Base-by-base conservation (phyloP, 2,888 invertebrate species). In the Ashinkailepas kermadecensis region DNA sequence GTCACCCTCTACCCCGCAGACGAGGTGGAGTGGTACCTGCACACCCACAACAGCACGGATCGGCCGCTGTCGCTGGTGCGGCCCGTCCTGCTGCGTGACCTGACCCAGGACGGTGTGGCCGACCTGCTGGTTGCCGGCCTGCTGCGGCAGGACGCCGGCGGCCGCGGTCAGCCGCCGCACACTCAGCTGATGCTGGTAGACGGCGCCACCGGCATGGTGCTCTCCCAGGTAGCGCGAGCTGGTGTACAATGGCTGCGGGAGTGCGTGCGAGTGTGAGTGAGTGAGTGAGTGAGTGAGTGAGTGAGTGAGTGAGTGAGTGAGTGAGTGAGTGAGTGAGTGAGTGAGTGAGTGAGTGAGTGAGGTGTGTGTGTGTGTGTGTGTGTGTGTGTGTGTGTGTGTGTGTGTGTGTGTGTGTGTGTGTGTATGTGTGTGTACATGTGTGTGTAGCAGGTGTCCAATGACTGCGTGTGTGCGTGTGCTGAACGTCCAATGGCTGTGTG, bases 91-190 rank as follows among this genome's bases (percentile, higher is more conserved):
- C 54, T 74, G 15, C 9, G 18, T 39, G 74, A 74, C 74, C 74
- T 74, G 74, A 74, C 74, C 56, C 23, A 23, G 74, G 74, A 74
- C 74, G 74, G 74, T 3, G 74, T 74, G 0, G 74, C 74, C 11
- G 74, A 74, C 74, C 74, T 74, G 21, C 74, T 74, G 74, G 74
- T 54, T 54, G 74, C 74, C 74, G 74, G 74, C 54, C 74, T 74
- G 56, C 21, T 74, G 25, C 39, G 70, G 13, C n/a, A 64, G 64
- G 64, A 64, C 18, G 21, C 18, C 21, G 23, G 6, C 56, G 56
- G 74, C 74, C 21, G 11, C 21, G 18, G 7, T 21, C 54, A 21
- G 54, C 74, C 13, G 54, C 74, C 74, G 74, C 74, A 56, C 56
- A 21, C 21, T 0, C 74, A 56, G 74, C 74, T 74, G 21, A 74